A percentile compares a stretch with the other conserved stretches of the same genome.
These are phyloP conservation scores for Ptilodon capucinus DNA, from an alignment of 2,888 invertebrate species.

Conservation along the genomic window DNA sequence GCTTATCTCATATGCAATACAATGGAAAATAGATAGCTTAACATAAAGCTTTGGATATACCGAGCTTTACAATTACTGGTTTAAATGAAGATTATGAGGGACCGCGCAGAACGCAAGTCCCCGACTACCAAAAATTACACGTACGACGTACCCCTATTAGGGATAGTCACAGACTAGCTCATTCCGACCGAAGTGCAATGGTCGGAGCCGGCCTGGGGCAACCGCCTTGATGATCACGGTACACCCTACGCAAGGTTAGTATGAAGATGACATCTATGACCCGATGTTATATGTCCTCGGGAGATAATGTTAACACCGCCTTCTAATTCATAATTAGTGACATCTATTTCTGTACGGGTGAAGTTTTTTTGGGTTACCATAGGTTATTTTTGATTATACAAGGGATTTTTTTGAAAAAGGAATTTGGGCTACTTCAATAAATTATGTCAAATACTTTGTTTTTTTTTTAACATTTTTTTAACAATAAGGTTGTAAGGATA, in stretches of 20 bases:
- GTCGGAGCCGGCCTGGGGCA: slow-evolving; percentile 84
- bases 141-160: slow-evolving; percentile 81
- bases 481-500: too few relatives aligned
- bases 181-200: slow-evolving; percentile 86
- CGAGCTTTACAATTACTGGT: too few relatives aligned
- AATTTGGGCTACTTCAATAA: too few relatives aligned
- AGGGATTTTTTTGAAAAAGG: too few relatives aligned
- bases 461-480: too few relatives aligned
- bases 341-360: slow-evolving; percentile 54
- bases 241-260: slow-evolving; percentile 90
- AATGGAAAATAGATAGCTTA: too few relatives aligned
- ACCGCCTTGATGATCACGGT: slow-evolving; percentile 87
- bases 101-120: slow-evolving; percentile 84
- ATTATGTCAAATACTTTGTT: too few relatives aligned
- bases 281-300: slow-evolving; percentile 40
- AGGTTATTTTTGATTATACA: slow-evolving; percentile 3
- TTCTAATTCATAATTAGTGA: slow-evolving; percentile 51
- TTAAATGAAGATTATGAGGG: slow-evolving; percentile 46
- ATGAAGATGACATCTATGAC: slow-evolving; percentile 39
- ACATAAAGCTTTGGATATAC: too few relatives aligned
- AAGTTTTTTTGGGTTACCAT: slow-evolving; percentile 16
- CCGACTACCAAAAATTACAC: slow-evolving; percentile 85
- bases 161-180: slow-evolving; percentile 84
- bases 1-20: too few relatives aligned
- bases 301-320: slow-evolving; percentile 55